phyloP scores from a whole-genome alignment of 2,797 vertebrate species.

The Sebastiscus tertius region DNA sequence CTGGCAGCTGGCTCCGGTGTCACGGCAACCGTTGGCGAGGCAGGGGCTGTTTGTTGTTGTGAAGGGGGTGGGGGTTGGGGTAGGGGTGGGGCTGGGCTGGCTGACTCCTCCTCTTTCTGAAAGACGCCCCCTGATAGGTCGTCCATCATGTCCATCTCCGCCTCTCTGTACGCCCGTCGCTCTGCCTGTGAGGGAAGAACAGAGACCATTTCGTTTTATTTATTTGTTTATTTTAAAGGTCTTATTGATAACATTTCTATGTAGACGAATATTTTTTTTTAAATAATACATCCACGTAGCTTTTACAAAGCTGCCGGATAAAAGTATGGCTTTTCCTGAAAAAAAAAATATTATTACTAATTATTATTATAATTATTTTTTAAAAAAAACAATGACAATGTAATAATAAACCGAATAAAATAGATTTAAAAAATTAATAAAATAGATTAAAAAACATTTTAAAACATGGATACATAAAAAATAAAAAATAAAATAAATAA shows the following conservation, averaged over 20 bases:
- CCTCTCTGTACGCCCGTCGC: conserved; percentile 74
- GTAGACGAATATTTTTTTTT: neutral
- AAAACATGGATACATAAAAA: no score
- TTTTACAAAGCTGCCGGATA: no score
- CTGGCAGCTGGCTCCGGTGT: conserved; percentile 81
- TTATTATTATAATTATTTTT: no score
- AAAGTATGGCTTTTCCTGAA: no score
- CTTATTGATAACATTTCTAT: no score
- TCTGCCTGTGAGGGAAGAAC: conserved; percentile 68
- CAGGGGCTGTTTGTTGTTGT: conserved; percentile 84
- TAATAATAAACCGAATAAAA: no score
- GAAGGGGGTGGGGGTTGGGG: conserved; percentile 71
- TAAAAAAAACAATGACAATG: no score
- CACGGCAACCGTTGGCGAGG: conserved; percentile 82
- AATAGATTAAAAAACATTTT: no score
- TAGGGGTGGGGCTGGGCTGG: conserved; percentile 61
- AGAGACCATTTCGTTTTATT: neutral
- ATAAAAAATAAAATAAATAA: no score
- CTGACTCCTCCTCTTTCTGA: conserved; percentile 80
- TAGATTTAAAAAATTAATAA: no score
- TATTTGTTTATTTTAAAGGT: neutral
- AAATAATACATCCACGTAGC: neutral
- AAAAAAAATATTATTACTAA: no score
- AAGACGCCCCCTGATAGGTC: conserved; percentile 77
- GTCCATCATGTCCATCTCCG: conserved; percentile 79